These are phyloP conservation scores for Pseudococcus viburni DNA, from an alignment of 2,888 invertebrate genomes.

Conservation along the genomic window DNA sequence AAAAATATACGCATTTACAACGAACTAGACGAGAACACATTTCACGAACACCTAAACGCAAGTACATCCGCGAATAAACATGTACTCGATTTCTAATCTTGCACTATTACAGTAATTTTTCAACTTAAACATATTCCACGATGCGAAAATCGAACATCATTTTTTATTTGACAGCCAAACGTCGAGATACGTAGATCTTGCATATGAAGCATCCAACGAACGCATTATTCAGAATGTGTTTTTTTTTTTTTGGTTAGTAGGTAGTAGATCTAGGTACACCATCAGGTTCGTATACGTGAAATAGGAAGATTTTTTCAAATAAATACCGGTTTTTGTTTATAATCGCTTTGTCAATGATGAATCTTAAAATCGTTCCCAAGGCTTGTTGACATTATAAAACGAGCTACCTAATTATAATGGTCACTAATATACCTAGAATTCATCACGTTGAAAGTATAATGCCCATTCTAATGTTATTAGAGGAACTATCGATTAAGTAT, in stretches of 20 bases:
- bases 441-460: neutral
- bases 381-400: slow-evolving; percentile 31
- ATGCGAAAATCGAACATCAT: slow-evolving; percentile 40
- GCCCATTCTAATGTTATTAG: neutral
- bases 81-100: slow-evolving; percentile 53
- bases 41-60: slow-evolving; percentile 42
- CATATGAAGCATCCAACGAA: neutral
- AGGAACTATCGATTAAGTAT: neutral
- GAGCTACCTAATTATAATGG: slow-evolving; percentile 10
- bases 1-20: slow-evolving; percentile 6
- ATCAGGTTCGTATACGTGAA: neutral
- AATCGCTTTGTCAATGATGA: slow-evolving; percentile 19
- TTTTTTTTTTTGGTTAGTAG: neutral
- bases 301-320: slow-evolving; percentile 47
- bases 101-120: slow-evolving; percentile 32
- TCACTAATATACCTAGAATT: neutral
- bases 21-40: slow-evolving; percentile 30
- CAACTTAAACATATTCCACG: slow-evolving; percentile 12
- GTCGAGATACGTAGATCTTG: neutral
- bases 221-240: neutral
- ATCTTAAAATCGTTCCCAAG: slow-evolving; percentile 41
- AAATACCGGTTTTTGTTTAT: slow-evolving; percentile 32
- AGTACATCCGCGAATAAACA: slow-evolving; percentile 28
- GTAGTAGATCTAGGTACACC: no score
- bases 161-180: slow-evolving; percentile 37